phyloP scores from a whole-genome alignment of 1,140 invertebrate genomes.

The Drosophila orosa region DNA sequence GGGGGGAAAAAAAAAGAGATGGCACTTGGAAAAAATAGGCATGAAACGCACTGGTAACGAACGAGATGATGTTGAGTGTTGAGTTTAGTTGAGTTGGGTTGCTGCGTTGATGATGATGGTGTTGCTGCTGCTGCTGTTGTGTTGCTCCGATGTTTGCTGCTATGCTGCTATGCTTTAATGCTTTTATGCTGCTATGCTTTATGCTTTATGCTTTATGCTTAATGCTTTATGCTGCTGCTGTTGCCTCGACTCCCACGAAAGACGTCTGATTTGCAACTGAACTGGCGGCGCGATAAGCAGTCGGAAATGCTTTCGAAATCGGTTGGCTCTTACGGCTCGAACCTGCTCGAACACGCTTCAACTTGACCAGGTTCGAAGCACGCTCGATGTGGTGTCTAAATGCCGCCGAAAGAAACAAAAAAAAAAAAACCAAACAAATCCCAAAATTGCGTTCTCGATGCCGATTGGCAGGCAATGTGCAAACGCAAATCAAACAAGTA shows the following conservation, averaged over 20 bases:
- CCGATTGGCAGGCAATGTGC: constrained; percentile 36
- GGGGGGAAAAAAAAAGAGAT: constrained; percentile 1
- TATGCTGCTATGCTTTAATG: constrained; percentile 22
- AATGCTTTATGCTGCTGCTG: too few species aligned
- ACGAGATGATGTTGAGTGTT: background rate
- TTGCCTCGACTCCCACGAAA: constrained; percentile 63
- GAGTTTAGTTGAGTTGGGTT: background rate
- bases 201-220: constrained; percentile 13
- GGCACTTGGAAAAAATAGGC: constrained; percentile 3
- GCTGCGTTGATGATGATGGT: background rate
- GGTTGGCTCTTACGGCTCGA: background rate
- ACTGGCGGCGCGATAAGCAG: constrained; percentile 21
- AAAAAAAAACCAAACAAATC: constrained; percentile 12
- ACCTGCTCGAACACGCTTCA: background rate
- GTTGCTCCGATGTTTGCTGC: constrained; percentile 7
- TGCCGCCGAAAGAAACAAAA: constrained; percentile 4
- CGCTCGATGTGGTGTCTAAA: background rate
- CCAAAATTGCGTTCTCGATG: constrained; percentile 2
- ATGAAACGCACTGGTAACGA: constrained; percentile 4
- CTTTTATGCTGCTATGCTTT: constrained; percentile 5
- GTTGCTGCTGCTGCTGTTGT: background rate
- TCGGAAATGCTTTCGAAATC: constrained; percentile 2
- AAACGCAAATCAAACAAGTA: constrained; percentile 30
- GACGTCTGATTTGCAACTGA: constrained; percentile 73
- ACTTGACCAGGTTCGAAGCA: constrained; percentile 13